These are phyloP conservation scores for Stomatorhinus ivindoensis DNA, from an alignment of 2,113 vertebrate species.

Conservation along the genomic window DNA sequence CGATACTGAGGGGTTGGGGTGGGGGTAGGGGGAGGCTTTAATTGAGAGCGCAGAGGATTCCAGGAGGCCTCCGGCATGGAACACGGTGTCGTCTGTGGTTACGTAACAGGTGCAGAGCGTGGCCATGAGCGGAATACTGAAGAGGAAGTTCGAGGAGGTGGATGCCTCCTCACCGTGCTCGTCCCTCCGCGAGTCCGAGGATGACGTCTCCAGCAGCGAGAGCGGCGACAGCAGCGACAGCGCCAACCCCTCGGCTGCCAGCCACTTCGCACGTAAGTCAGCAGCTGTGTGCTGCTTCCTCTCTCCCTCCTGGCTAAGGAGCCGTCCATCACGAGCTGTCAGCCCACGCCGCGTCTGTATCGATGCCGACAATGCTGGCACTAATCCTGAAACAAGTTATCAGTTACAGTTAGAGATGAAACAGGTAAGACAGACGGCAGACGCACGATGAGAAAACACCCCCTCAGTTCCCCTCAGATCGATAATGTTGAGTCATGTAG, in stretches of 20 bases:
- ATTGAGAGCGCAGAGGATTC: conserved; percentile 52
- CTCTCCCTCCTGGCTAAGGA: neutral
- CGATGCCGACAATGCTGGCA: neutral
- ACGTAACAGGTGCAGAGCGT: conserved; percentile 57
- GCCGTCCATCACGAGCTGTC: neutral
- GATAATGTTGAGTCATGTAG: neutral
- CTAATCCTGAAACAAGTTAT: neutral
- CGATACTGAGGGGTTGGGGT: conserved; percentile 36
- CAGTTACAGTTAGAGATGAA: neutral
- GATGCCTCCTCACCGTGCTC: conserved; percentile 94
- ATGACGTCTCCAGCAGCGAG: conserved; percentile 93
- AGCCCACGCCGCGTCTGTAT: neutral
- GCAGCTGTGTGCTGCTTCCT: neutral
- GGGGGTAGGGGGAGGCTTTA: conserved; percentile 28
- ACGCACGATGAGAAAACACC: neutral
- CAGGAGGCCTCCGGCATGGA: conserved; percentile 48
- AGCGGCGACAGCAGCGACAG: conserved; percentile 96
- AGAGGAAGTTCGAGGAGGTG: conserved; percentile 97
- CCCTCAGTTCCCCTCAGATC: neutral
- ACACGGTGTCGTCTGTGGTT: conserved; percentile 39
- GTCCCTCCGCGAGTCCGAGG: conserved; percentile 85
- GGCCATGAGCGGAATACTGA: conserved; percentile 90
- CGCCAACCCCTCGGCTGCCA: conserved; percentile 87
- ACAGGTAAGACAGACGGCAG: neutral
- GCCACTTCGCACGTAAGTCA: conserved; percentile 83